phyloP scores from a whole-genome alignment of 2,797 vertebrate genomes.

The Cossypha niveicapilla region DNA sequence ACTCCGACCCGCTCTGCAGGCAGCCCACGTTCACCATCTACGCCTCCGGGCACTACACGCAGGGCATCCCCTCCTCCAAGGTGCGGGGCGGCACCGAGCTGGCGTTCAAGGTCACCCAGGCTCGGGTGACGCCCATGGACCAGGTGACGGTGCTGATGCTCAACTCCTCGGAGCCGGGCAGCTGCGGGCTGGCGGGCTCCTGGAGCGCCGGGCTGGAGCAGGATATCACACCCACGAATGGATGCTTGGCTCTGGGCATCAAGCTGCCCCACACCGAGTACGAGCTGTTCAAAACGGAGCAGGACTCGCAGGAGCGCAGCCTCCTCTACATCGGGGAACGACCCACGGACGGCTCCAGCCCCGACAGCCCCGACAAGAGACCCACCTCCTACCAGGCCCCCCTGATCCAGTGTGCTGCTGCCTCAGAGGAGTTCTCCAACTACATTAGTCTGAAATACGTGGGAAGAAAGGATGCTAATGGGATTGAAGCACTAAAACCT shows the following conservation, averaged over 20 bases:
- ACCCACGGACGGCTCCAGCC: constrained; percentile 88
- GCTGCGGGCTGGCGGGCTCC: constrained; percentile 76
- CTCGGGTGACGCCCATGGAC: constrained; percentile 80
- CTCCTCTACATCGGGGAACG: constrained; percentile 85
- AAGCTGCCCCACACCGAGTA: constrained; percentile 89
- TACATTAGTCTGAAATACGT: not conserved
- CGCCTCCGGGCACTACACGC: constrained; percentile 81
- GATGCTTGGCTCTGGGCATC: constrained; percentile 85
- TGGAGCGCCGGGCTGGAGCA: constrained; percentile 83
- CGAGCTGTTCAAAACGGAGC: constrained; percentile 86
- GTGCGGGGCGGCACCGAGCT: constrained; percentile 81
- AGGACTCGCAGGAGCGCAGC: constrained; percentile 73
- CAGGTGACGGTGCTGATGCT: constrained; percentile 73
- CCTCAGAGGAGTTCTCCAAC: not conserved
- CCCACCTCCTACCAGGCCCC: constrained; percentile 89
- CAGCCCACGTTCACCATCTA: constrained; percentile 84
- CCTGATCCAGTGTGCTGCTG: constrained; percentile 79
- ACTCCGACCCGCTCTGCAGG: constrained; percentile 83
- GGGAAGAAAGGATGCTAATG: not conserved
- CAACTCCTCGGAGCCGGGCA: constrained; percentile 78
- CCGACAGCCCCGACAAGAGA: constrained; percentile 78
- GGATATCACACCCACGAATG: constrained; percentile 83
- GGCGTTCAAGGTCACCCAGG: constrained; percentile 83
- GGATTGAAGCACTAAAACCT: not conserved
- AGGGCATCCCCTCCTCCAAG: constrained; percentile 77